phyloP scores from a whole-genome alignment of 1,140 invertebrate genomes.

The Leptonema lineaticorne region DNA sequence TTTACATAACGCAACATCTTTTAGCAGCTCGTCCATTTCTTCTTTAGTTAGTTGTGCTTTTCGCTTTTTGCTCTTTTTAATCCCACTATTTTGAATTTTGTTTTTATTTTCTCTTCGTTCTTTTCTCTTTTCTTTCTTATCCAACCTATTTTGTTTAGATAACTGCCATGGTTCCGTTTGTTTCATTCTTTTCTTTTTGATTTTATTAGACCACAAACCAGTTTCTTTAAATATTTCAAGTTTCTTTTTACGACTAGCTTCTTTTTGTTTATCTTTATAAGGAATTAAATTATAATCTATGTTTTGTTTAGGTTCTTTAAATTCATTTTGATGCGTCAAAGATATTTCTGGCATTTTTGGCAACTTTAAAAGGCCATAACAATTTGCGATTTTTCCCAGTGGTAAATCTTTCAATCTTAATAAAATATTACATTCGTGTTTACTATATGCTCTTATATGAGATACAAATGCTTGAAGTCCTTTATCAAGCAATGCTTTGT shows the following conservation, averaged over 20 bases:
- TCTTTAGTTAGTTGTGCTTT: constrained; percentile 64
- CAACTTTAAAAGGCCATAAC: constrained; percentile 86
- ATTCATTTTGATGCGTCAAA: constrained; percentile 65
- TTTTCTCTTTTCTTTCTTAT: constrained; percentile 62
- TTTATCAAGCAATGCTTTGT: constrained; percentile 82
- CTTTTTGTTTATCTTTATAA: constrained; percentile 81
- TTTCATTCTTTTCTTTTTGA: constrained; percentile 61
- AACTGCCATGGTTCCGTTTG: constrained; percentile 79
- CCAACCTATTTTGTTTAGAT: constrained; percentile 73
- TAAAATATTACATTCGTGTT: constrained; percentile 93
- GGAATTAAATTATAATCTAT: constrained; percentile 76
- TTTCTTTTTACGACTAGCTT: constrained; percentile 72
- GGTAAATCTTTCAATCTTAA: constrained; percentile 88
- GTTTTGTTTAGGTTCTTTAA: constrained; percentile 59
- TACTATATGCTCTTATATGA: constrained; percentile 89
- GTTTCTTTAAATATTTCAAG: constrained; percentile 71
- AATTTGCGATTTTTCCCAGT: constrained; percentile 79
- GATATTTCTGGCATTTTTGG: constrained; percentile 95
- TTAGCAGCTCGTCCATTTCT: constrained; percentile 80
- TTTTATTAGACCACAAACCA: constrained; percentile 74
- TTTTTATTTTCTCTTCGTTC: constrained; percentile 55
- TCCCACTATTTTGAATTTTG: constrained; percentile 52
- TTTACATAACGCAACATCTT: constrained; percentile 82
- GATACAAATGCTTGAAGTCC: constrained; percentile 93
- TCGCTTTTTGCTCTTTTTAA: constrained; percentile 53